phyloP scores from a whole-genome alignment of 2,888 invertebrate genomes.

The Diarsia mendica region DNA sequence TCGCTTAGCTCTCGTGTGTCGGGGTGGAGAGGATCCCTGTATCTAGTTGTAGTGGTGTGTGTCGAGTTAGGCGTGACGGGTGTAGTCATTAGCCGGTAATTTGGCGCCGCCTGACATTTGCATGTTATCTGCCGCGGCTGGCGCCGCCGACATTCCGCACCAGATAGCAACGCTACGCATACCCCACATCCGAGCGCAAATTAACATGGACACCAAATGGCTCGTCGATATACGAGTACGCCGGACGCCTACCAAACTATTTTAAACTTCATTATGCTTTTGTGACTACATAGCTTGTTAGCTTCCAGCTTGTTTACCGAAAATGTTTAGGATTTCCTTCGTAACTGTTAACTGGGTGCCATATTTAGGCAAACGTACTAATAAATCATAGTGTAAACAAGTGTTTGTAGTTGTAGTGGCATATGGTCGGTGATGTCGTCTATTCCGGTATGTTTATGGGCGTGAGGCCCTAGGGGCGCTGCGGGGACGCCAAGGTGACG shows the following conservation, averaged over 20 bases:
- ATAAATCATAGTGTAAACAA: constrained; percentile 33
- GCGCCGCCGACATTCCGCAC: constrained; percentile 52
- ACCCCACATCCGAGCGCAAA: constrained; percentile 57
- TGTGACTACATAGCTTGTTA: constrained; percentile 16
- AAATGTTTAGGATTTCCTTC: constrained; percentile 26
- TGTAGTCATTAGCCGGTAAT: constrained; percentile 57
- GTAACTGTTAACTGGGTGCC: constrained; percentile 15
- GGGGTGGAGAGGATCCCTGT: constrained; percentile 8
- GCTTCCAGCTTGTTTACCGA: constrained; percentile 10
- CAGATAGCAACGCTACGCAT: constrained; percentile 43
- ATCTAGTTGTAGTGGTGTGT: constrained; percentile 14
- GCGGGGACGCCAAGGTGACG: constrained; percentile 55
- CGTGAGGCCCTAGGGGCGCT: constrained; percentile 58
- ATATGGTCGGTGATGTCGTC: constrained; percentile 28
- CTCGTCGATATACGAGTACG: constrained; percentile 27
- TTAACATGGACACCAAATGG: constrained; percentile 47
- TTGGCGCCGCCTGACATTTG: constrained; percentile 63
- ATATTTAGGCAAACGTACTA: constrained; percentile 22
- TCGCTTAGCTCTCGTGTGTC: constrained; percentile 22
- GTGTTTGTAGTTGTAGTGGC: constrained; percentile 23
- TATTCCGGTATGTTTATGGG: constrained; percentile 52
- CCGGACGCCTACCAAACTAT: constrained; percentile 30
- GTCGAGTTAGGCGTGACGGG: constrained; percentile 32
- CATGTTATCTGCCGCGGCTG: constrained; percentile 63
- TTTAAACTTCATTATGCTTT: constrained; percentile 37